phyloP scores from a whole-genome alignment of 2,797 vertebrate genomes.

The Benthosema pterotum region DNA sequence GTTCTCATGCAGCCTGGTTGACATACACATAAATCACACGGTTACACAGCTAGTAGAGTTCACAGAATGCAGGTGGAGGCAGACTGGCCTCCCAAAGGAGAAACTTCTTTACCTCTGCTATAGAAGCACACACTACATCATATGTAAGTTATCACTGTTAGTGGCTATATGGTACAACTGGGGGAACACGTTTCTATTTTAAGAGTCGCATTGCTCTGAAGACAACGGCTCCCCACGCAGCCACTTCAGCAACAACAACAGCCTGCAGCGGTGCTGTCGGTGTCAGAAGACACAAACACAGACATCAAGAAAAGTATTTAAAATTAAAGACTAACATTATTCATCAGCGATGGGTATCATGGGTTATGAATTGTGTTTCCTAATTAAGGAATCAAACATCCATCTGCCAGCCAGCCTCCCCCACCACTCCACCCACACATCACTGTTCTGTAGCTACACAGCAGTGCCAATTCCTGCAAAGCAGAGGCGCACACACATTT shows the following conservation, averaged over 20 bases:
- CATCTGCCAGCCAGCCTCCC: constrained; percentile 46
- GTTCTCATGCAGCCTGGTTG: constrained; percentile 42
- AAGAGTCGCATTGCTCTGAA: constrained; percentile 20
- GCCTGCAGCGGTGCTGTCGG: not conserved
- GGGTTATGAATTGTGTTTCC: constrained; percentile 21
- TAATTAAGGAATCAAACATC: constrained; percentile 58
- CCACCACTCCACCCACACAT: constrained; percentile 34
- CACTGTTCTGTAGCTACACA: no score
- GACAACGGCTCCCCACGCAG: constrained; percentile 20
- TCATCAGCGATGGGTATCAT: constrained; percentile 14
- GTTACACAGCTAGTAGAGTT: constrained; percentile 48
- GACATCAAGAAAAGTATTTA: not conserved
- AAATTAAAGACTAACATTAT: constrained; percentile 2
- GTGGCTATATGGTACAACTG: constrained; percentile 44
- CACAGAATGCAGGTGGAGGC: constrained; percentile 54
- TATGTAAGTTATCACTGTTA: constrained; percentile 39
- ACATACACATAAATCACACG: constrained; percentile 48
- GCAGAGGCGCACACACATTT: no score
- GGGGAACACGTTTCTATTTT: constrained; percentile 57
- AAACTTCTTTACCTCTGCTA: constrained; percentile 64
- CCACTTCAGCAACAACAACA: constrained; percentile 23
- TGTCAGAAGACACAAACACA: not conserved
- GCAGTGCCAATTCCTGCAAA: no score
- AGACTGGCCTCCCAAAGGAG: constrained; percentile 51
- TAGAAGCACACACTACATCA: constrained; percentile 52